Percentiles rank a stretch among this genome's conserved stretches.
Conservation (phyloP, 1,140 invertebrate genomes). For the Zaprionus ornatus region DNA sequence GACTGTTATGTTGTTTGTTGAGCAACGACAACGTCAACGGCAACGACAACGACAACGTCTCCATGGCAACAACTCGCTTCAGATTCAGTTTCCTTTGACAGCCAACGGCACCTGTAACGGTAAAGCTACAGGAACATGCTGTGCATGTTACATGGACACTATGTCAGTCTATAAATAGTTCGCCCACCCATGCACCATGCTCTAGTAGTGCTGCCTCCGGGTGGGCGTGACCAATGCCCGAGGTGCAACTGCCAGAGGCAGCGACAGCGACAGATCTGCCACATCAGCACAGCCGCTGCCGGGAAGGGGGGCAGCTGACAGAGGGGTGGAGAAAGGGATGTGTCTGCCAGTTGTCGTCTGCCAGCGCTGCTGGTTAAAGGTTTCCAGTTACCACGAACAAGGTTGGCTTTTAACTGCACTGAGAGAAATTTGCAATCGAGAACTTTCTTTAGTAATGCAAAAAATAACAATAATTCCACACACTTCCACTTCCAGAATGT, state of each 20-base stretch:
- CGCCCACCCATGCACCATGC: neutral
- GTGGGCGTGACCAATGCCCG: constrained; percentile 25
- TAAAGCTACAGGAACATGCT: constrained; percentile 3
- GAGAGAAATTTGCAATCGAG: neutral
- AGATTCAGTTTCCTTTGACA: constrained; percentile 38
- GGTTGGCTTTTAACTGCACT: constrained; percentile 34
- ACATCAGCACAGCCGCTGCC: constrained; percentile 8
- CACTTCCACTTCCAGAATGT: no score
- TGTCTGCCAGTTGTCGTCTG: constrained; percentile 37
- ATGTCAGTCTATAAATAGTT: constrained; percentile 53
- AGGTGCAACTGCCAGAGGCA: constrained; percentile 40
- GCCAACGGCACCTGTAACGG: neutral
- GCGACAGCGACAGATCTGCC: constrained; percentile 7
- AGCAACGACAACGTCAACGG: constrained; percentile 13
- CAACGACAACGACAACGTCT: constrained; percentile 21
- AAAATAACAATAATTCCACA: no score
- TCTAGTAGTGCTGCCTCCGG: neutral
- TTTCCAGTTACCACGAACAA: constrained; percentile 36
- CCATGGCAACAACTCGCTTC: constrained; percentile 34
- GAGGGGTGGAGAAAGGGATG: neutral
- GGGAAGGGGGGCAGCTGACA: constrained; percentile 11
- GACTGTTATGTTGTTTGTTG: constrained; percentile 4
- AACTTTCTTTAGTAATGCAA: neutral
- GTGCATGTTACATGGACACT: constrained; percentile 39
- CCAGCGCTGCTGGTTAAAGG: constrained; percentile 37